Evolutionary conservation across 2,797 vertebrate genomes (phyloP), one percentile per base, ranked within the genome.

Genomic region (Salarias fasciatus): DNA sequence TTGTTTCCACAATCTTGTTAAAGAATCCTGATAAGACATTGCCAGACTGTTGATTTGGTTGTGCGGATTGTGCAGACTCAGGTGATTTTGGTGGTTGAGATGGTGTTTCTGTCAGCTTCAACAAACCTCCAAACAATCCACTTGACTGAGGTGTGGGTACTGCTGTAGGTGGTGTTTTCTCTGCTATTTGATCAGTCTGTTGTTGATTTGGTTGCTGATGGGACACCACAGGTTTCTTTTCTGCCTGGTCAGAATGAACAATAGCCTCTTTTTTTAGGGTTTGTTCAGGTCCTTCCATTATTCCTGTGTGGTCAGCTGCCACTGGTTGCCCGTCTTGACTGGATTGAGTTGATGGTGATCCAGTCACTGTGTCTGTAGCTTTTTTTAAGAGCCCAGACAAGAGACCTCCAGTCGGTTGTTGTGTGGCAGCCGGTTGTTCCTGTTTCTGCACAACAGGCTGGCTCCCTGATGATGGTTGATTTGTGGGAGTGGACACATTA

Each of bases 301-400:
- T 77, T 28, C 4, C 8, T 69, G 46, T 45, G 15, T 62, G 57
- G 11, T 77, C 52, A 60, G 55, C 15, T 43, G 43, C 13, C 56
- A 71, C 72, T 58, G 40, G 13, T 44, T 66, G 31, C 28, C 70
- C 36, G n/a, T 72, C 78, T 63, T 79, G 51, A 80, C 63, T 61
- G 42, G 79, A 55, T 29, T 75, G 69, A 69, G 63, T 15, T 44
- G 73, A 52, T 30, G 86, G 84, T 57, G 86, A 56, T 13, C 58
- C 88, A 62, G 79, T 80, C 24, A 91, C 76, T 28, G 86, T 78
- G 29, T 91, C 91, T 71, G 85, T 65, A 4, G 88, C 88, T 68
- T 81, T 86, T 84, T 91, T 92, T 55, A 94, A 87, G 31, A 94
- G 74, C 0, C 92, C 92, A 77, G 93, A 91, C 47, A 95, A 84